These are phyloP conservation scores for Chrysomallon squamiferum DNA, from an alignment of 1,140 invertebrate species.

Conservation along the genomic window DNA sequence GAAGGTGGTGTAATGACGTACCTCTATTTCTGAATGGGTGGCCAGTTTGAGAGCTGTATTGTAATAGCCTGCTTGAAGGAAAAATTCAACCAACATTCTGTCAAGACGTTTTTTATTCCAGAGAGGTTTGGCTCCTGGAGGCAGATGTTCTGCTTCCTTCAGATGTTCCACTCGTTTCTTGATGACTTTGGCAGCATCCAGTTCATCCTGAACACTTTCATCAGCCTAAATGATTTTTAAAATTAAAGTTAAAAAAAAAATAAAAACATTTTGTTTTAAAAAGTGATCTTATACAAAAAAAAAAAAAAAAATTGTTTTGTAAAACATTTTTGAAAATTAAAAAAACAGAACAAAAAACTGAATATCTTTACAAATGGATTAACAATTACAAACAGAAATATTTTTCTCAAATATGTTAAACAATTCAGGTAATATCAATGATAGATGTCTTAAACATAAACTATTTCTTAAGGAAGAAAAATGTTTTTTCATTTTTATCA, in stretches of 20 bases:
- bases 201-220: constrained; percentile 89
- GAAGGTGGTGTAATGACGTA: constrained; percentile 29
- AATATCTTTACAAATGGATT: too few species aligned
- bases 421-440: too few species aligned
- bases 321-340: too few species aligned
- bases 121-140: constrained; percentile 36
- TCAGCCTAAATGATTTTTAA: constrained; percentile 71
- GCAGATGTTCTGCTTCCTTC: constrained; percentile 74
- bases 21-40: constrained; percentile 79
- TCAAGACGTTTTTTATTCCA: constrained; percentile 91
- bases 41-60: constrained; percentile 86
- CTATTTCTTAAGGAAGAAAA: too few species aligned
- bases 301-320: too few species aligned
- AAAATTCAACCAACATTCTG: constrained; percentile 95
- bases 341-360: too few species aligned
- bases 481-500: too few species aligned
- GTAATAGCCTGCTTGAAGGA: constrained; percentile 94
- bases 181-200: constrained; percentile 84
- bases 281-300: neutral
- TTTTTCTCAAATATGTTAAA: too few species aligned
- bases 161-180: constrained; percentile 92
- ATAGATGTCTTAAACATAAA: too few species aligned
- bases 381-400: too few species aligned
- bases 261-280: neutral
- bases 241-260: neutral